A percentile compares a stretch with the other conserved stretches of the same genome.
These are phyloP conservation scores for Solea solea DNA, from an alignment of 2,113 vertebrate genomes.

Conservation along the genomic window DNA sequence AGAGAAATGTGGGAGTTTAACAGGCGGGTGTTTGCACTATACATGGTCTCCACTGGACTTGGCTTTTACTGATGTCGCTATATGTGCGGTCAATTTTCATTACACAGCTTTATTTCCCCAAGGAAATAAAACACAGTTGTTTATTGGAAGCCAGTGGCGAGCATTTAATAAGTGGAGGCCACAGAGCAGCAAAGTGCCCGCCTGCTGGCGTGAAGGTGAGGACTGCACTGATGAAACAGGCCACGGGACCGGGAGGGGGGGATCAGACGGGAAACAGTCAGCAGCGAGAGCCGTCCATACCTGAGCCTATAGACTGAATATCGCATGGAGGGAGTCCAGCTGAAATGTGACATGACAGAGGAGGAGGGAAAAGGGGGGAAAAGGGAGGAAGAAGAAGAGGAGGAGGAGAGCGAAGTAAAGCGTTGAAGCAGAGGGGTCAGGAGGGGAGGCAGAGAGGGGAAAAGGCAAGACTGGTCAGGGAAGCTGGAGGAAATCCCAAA, in stretches of 20 bases:
- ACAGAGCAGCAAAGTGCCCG: slow-evolving; percentile 63
- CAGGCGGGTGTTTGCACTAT: slow-evolving; percentile 36
- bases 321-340: slow-evolving; percentile 92
- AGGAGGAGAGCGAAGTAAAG: slow-evolving; percentile 55
- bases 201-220: slow-evolving; percentile 49
- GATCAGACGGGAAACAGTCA: slow-evolving; percentile 41
- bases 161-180: slow-evolving; percentile 57
- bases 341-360: slow-evolving; percentile 81
- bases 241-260: slow-evolving; percentile 20
- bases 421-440: slow-evolving; percentile 47
- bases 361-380: slow-evolving; percentile 61
- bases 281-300: slow-evolving; percentile 82
- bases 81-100: slow-evolving; percentile 36
- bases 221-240: slow-evolving; percentile 56
- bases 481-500: slow-evolving; percentile 50
- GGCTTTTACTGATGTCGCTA: slow-evolving; percentile 4
- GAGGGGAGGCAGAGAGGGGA: slow-evolving; percentile 35
- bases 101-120: slow-evolving; percentile 61
- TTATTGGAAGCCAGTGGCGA: slow-evolving; percentile 29
- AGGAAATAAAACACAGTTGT: slow-evolving; percentile 55
- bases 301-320: slow-evolving; percentile 95
- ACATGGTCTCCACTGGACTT: slow-evolving; percentile 49
- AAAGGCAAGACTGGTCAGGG: slow-evolving; percentile 72
- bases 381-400: slow-evolving; percentile 60
- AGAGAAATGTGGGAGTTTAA: slow-evolving; percentile 6